These are phyloP conservation scores for Meliscaeva auricollis DNA, from an alignment of 2,888 invertebrate species.

Conservation along the genomic window DNA sequence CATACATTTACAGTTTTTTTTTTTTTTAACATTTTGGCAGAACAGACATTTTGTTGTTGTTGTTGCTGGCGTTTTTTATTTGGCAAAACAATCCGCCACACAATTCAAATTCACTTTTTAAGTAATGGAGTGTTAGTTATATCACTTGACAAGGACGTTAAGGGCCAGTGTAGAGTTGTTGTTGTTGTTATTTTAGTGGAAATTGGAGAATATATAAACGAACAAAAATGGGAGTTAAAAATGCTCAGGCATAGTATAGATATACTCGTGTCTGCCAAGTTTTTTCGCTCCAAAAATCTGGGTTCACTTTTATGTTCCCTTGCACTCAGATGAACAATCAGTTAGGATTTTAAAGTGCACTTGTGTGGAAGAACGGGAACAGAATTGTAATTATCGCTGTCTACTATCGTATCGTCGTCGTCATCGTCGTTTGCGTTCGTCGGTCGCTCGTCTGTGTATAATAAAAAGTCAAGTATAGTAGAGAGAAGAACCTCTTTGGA, in stretches of 20 bases:
- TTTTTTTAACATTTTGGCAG: slow-evolving; percentile 43
- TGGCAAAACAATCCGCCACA: slow-evolving; percentile 52
- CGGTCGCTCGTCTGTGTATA: not conserved
- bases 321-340: slow-evolving; percentile 58
- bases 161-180: slow-evolving; percentile 12
- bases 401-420: slow-evolving; percentile 30
- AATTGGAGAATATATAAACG: slow-evolving; percentile 21
- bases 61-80: slow-evolving; percentile 6
- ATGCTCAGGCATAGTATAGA: not conserved
- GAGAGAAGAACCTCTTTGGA: not conserved
- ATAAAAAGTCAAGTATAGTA: not conserved
- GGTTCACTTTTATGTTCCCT: slow-evolving; percentile 40
- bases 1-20: not conserved
- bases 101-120: slow-evolving; percentile 59
- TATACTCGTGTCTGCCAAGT: slow-evolving; percentile 52
- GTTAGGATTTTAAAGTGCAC: slow-evolving; percentile 43
- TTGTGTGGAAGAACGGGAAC: slow-evolving; percentile 43
- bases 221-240: slow-evolving; percentile 5
- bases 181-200: slow-evolving; percentile 2
- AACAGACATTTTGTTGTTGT: not conserved
- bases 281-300: slow-evolving; percentile 53
- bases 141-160: slow-evolving; percentile 60
- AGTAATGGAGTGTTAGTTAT: slow-evolving; percentile 66
- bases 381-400: slow-evolving; percentile 57
- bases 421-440: not conserved